A percentile compares a stretch with the other conserved stretches of the same genome.
phyloP scores from a whole-genome alignment of 2,888 invertebrate genomes.

The Dorcus parallelipipedus region DNA sequence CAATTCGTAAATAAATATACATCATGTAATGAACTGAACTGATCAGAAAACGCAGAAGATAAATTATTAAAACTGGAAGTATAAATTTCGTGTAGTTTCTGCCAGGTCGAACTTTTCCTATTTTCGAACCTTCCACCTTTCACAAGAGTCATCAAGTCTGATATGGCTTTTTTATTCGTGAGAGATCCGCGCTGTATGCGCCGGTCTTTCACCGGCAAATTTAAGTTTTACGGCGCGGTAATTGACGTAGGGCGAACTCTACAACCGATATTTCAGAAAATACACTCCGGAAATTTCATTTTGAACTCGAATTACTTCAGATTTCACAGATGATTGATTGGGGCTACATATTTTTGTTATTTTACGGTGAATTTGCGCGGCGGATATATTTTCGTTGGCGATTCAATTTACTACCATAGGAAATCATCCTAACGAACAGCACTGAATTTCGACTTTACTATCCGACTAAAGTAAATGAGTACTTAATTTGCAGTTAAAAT shows the following conservation, averaged over 20 bases:
- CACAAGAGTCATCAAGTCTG: constrained; percentile 18
- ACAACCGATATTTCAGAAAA: constrained; percentile 28
- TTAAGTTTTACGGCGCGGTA: constrained; percentile 26
- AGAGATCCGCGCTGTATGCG: constrained; percentile 16
- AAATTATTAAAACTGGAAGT: too few relatives aligned
- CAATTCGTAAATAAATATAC: too few relatives aligned
- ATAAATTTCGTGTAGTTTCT: too few relatives aligned
- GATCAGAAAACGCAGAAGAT: too few relatives aligned
- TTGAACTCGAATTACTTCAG: constrained; percentile 29
- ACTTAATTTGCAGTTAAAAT: too few relatives aligned
- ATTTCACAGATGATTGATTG: constrained; percentile 26
- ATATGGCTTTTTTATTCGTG: constrained; percentile 26
- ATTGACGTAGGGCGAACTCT: constrained; percentile 26
- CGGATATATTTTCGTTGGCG: neutral
- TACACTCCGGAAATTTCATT: constrained; percentile 29
- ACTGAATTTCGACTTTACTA: too few relatives aligned
- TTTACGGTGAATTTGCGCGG: constrained; percentile 10
- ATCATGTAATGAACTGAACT: too few relatives aligned
- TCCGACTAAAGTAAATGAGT: too few relatives aligned
- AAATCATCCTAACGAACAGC: too few relatives aligned
- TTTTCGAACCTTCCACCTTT: constrained; percentile 10
- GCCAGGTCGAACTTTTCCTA: neutral
- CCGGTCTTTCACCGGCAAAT: constrained; percentile 23
- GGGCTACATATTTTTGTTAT: constrained; percentile 22
- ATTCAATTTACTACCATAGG: too few relatives aligned